phyloP scores from a whole-genome alignment of 2,888 invertebrate genomes.

The Nineta flava region DNA sequence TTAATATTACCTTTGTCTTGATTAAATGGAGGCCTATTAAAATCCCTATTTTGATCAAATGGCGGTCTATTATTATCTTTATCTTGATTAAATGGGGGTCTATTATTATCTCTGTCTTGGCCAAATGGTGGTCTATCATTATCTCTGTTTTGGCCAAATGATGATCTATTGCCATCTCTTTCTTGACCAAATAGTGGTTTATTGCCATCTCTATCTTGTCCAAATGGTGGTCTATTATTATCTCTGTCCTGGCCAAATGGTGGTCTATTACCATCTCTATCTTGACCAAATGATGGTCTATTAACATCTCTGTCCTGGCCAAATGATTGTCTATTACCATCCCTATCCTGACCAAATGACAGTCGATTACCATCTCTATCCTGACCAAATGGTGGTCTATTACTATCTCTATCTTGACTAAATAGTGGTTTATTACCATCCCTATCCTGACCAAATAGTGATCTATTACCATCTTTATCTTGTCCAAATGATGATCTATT shows the following conservation, averaged over 20 bases:
- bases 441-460: background rate
- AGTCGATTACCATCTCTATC: background rate
- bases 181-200: too few relatives aligned
- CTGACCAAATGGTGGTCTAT: too few relatives aligned
- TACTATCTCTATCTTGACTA: background rate
- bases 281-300: slow-evolving; percentile 3
- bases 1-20: slow-evolving; percentile 7
- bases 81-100: background rate
- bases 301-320: slow-evolving; percentile 3
- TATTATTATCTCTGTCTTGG: background rate
- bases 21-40: background rate
- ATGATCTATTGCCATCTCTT: too few relatives aligned
- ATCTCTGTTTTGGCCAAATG: too few relatives aligned
- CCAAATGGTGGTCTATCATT: too few relatives aligned
- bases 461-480: background rate
- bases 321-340: background rate
- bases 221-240: too few relatives aligned
- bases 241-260: too few relatives aligned
- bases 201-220: too few relatives aligned
- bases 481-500: too few relatives aligned
- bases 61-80: background rate
- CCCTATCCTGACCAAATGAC: slow-evolving; percentile 2
- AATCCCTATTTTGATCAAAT: background rate
- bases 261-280: slow-evolving; percentile 1
- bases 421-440: background rate